Evolutionary conservation across 2,888 invertebrate genomes (phyloP).

Genomic region (Caenorhabditis zanzibari): DNA sequence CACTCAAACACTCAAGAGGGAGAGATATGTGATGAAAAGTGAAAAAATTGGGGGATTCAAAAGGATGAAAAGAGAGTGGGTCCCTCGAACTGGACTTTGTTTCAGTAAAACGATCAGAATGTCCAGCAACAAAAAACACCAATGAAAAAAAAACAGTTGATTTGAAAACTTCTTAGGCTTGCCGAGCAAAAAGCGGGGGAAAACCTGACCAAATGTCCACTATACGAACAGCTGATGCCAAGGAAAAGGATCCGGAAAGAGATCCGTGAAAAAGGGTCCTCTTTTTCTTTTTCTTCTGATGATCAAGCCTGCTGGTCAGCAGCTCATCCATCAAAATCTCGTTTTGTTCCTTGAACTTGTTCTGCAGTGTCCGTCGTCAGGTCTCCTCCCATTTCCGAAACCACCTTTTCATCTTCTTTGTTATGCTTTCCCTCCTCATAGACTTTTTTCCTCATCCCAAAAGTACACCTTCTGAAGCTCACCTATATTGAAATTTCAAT

Average conservation of each 20-base stretch:
- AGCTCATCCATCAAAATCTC: constrained; percentile 64
- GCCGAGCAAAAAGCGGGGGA: constrained; percentile 47
- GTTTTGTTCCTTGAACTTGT: constrained; percentile 62
- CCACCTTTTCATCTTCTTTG: constrained; percentile 17
- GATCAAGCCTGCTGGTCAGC: constrained; percentile 60
- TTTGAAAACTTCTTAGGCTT: constrained; percentile 3
- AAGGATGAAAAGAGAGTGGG: background rate
- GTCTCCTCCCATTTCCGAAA: constrained; percentile 26
- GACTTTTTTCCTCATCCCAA: background rate
- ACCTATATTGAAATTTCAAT: constrained; percentile 3
- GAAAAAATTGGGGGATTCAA: background rate
- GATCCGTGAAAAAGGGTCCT: constrained; percentile 32
- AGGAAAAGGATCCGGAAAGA: constrained; percentile 45
- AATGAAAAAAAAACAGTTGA: constrained; percentile 42
- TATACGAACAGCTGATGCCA: constrained; percentile 75
- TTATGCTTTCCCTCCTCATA: too few relatives aligned
- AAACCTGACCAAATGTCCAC: constrained; percentile 62
- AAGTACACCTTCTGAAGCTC: constrained; percentile 6
- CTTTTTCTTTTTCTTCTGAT: background rate
- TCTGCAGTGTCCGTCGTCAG: constrained; percentile 7
- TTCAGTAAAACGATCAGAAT: background rate
- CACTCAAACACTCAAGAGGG: constrained; percentile 46
- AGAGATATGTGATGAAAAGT: constrained; percentile 40
- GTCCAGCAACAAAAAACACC: background rate
- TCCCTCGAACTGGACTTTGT: background rate